These are phyloP conservation scores for Actenoides lindsayi DNA, from an alignment of 2,113 vertebrate genomes.

Conservation along the genomic window DNA sequence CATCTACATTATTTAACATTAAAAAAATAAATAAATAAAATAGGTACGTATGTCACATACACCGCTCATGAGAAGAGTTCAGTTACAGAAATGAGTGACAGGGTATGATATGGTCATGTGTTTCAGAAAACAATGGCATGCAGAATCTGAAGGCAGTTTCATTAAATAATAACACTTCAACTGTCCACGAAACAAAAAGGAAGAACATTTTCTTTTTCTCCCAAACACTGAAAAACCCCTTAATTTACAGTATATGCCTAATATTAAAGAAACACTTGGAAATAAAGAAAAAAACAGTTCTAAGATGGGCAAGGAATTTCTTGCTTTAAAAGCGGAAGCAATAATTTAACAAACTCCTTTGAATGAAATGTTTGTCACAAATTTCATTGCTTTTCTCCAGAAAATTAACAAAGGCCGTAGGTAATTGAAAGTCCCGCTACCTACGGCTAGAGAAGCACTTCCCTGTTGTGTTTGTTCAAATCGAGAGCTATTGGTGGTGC, in stretches of 20 bases:
- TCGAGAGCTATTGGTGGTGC: not conserved
- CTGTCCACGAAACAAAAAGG: not conserved
- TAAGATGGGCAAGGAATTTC: conserved; percentile 34
- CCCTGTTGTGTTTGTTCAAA: not conserved
- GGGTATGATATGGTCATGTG: not conserved
- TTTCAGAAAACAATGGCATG: not conserved
- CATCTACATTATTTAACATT: not conserved
- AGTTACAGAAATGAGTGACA: not conserved
- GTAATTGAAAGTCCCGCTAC: not conserved
- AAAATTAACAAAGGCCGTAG: conserved; percentile 32
- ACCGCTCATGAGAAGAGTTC: not conserved
- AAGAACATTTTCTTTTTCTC: not conserved
- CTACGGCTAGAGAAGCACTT: not conserved
- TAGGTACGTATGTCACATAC: not conserved
- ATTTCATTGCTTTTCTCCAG: conserved; percentile 40
- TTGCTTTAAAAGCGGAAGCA: conserved; percentile 53
- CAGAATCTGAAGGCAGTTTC: not conserved
- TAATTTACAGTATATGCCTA: not conserved
- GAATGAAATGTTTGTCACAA: conserved; percentile 48
- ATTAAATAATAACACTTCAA: conserved; percentile 38
- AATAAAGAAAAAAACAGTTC: conserved; percentile 35
- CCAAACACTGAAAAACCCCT: not conserved
- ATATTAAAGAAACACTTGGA: not conserved
- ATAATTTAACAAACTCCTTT: not conserved
- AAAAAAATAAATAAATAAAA: not conserved